Conservation (phyloP, 1,140 invertebrate species). For the Heliconius melpomene region DNA sequence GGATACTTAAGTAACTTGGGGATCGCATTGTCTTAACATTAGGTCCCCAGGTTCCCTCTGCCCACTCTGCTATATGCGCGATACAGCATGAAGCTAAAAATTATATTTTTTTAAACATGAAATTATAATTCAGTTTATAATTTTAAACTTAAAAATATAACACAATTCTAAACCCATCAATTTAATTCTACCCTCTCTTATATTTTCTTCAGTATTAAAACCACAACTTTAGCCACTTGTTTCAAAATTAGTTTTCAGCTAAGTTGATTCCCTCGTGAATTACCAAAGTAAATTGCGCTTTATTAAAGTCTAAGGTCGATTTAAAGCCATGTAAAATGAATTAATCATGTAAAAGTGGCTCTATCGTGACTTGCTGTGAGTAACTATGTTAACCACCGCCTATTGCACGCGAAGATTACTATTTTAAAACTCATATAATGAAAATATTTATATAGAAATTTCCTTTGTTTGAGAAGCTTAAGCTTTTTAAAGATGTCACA, state of each 20-base stretch:
- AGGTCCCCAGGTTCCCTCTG: too few species aligned
- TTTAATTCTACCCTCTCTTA: neutral
- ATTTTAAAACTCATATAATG: neutral
- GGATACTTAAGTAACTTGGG: too few species aligned
- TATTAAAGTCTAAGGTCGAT: constrained; percentile 8
- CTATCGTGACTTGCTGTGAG: neutral
- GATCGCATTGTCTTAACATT: too few species aligned
- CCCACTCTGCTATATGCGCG: too few species aligned
- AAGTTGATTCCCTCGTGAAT: constrained; percentile 9
- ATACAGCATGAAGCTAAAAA: too few species aligned
- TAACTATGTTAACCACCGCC: neutral
- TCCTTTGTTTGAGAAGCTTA: too few species aligned
- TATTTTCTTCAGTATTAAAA: constrained; percentile 1
- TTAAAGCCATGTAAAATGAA: constrained; percentile 7
- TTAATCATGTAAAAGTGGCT: constrained; percentile 10
- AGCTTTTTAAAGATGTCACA: too few species aligned
- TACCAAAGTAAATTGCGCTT: constrained; percentile 11
- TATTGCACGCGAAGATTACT: neutral
- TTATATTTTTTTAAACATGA: too few species aligned
- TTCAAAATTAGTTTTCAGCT: constrained; percentile 14
- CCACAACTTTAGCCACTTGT: neutral
- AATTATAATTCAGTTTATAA: neutral
- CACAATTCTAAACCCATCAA: neutral
- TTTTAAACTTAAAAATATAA: neutral
- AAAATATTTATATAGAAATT: too few species aligned